Evolutionary conservation across 2,797 vertebrate species (phyloP), one percentile per base, ranked within the genome.

Genomic region (Schizopygopsis pylzovi): DNA sequence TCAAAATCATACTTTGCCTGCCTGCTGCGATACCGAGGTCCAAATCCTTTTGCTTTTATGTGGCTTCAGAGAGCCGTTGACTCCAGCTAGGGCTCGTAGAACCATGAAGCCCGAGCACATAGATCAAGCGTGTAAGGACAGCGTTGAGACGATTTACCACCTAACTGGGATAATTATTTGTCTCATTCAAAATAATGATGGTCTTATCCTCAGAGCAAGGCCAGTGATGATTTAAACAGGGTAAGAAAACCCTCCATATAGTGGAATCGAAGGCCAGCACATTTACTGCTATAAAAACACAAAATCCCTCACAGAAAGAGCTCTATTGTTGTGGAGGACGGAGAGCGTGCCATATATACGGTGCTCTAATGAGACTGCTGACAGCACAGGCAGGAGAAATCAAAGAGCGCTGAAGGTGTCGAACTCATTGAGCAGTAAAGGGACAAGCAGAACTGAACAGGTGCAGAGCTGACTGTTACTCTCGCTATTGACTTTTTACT

Each of bases 151-250:
- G 18, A 10, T 73, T 81, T 77, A 47, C 71, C 76, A 83, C 83
- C 71, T 73, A 78, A 81, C 52, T 75, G 73, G 47, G 88, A 72
- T 63, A 83, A 81, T 83, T 82, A 81, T 83, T 89, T 78, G 68
- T 72, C 54, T 89, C 47, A 68, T 83, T 89, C 86, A 77, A 81
- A 41, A 61, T 56, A 85, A 83, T 83, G 78, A 83, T 61, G 70
- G 47, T 75, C 52, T 68, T 56, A 68, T 82, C 54, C 76, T 63
- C 45, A 61, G 54, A 79, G 39, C 37, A 25, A 47, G 25, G 77
- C 49, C 76, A 13, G 39, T 87, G 86, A 85, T 83, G 86, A 82
- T 68, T 89, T 87, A 79, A 70, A 83, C 70, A 81, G 76, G 37
- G 83, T 78, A 71, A 82, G 41, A 83, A 82, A 81, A 47, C 15